phyloP scores from a whole-genome alignment of 2,888 invertebrate genomes.

The Imbricaverruca yamaguchii region DNA sequence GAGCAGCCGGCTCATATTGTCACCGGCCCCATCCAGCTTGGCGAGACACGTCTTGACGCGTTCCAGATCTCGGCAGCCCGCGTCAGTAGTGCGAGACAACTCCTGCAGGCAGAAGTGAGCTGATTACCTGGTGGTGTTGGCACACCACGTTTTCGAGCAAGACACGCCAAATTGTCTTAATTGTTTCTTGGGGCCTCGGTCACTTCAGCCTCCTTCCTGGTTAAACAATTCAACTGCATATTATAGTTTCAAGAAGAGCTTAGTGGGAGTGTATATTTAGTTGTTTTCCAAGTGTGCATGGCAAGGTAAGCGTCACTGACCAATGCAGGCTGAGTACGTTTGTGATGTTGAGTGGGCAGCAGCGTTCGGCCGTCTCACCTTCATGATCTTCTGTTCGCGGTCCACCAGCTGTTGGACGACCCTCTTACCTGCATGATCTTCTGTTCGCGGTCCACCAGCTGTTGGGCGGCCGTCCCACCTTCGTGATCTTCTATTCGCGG shows the following conservation, averaged over 20 bases:
- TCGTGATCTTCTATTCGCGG: not conserved
- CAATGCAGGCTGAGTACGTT: too few species aligned
- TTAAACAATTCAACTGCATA: too few species aligned
- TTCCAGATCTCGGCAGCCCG: not conserved
- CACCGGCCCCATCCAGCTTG: not conserved
- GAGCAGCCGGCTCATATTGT: not conserved
- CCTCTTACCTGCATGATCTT: not conserved
- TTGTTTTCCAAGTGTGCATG: too few species aligned
- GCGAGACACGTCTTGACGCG: not conserved
- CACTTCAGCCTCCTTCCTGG: too few species aligned
- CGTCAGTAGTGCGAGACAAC: not conserved
- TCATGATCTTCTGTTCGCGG: slow-evolving; percentile 3
- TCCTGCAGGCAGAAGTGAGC: not conserved
- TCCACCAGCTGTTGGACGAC: slow-evolving; percentile 5
- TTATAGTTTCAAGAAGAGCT: too few species aligned
- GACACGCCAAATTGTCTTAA: too few species aligned
- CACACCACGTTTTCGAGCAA: too few species aligned
- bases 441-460: slow-evolving; percentile 11
- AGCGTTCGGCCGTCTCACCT: too few species aligned
- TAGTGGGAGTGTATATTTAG: too few species aligned
- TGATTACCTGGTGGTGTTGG: not conserved
- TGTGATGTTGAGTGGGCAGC: too few species aligned
- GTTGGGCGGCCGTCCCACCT: not conserved
- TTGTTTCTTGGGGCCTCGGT: too few species aligned
- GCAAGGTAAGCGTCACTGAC: too few species aligned